phyloP scores from a whole-genome alignment of 2,888 invertebrate species.

The Salticus scenicus region DNA sequence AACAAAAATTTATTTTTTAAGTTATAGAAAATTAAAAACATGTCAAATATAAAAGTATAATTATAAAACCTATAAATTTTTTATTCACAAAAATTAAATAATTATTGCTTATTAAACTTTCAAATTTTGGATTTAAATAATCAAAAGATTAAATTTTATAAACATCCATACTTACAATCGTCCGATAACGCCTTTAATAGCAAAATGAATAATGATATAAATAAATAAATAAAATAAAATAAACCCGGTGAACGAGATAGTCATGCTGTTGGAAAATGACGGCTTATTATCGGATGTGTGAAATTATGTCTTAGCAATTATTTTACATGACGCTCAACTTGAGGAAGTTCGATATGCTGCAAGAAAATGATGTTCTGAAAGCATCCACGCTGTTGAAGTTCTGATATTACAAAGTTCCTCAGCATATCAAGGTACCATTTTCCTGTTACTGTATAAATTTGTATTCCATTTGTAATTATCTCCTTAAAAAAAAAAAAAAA shows the following conservation, averaged over 20 bases:
- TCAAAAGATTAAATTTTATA: too few relatives aligned
- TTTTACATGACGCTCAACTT: not conserved
- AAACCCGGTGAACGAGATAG: not conserved
- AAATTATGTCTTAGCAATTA: not conserved
- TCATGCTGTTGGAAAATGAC: not conserved
- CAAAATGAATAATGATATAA: too few relatives aligned
- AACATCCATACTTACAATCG: too few relatives aligned
- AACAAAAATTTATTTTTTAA: too few relatives aligned
- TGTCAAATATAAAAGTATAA: too few relatives aligned
- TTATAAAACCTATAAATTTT: too few relatives aligned
- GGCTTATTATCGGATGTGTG: not conserved
- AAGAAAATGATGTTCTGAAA: not conserved
- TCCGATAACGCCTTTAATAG: too few relatives aligned
- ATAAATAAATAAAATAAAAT: too few relatives aligned
- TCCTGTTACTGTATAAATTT: not conserved
- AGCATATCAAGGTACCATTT: slow-evolving; percentile 20
- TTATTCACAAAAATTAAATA: too few relatives aligned
- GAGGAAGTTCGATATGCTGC: not conserved
- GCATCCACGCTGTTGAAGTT: not conserved
- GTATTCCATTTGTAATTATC: slow-evolving; percentile 19
- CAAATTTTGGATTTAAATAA: too few relatives aligned
- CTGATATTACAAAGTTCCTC: slow-evolving; percentile 13
- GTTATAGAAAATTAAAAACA: too few relatives aligned
- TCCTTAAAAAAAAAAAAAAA: slow-evolving; percentile 12
- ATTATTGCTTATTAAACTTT: too few relatives aligned